These are phyloP conservation scores for Aradus depressus DNA, from an alignment of 2,888 invertebrate genomes.

Conservation along the genomic window DNA sequence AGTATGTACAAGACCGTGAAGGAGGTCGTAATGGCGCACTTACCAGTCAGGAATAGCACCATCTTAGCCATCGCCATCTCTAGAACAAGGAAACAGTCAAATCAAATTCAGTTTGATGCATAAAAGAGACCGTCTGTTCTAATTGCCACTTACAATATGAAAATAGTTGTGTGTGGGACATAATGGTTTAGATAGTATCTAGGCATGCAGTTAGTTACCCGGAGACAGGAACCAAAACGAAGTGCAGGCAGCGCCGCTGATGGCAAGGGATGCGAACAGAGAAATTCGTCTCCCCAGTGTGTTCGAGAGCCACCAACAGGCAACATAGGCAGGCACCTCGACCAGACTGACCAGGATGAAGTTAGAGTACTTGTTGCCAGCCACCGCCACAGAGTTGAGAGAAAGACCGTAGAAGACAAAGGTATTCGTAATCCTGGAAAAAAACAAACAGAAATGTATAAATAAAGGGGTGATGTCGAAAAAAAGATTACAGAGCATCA, in stretches of 20 bases:
- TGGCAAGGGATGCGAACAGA: conserved; percentile 26
- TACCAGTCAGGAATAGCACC: conserved; percentile 37
- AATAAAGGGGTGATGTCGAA: too few relatives aligned
- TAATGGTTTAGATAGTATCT: background rate
- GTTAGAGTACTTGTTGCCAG: conserved; percentile 64
- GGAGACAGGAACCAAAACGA: conserved; percentile 35
- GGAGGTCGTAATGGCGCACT: conserved; percentile 38
- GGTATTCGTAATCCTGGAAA: conserved; percentile 50
- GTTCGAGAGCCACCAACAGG: conserved; percentile 29
- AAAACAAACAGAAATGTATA: background rate
- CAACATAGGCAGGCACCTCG: conserved; percentile 33
- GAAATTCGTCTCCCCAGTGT: conserved; percentile 27
- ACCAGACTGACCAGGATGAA: conserved; percentile 45
- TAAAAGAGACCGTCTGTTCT: too few relatives aligned
- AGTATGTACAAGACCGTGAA: conserved; percentile 38
- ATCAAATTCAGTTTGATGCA: background rate
- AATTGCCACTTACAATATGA: too few relatives aligned
- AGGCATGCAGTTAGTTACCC: conserved; percentile 12
- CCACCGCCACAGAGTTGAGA: conserved; percentile 60
- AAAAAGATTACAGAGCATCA: too few relatives aligned
- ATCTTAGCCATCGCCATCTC: conserved; percentile 30
- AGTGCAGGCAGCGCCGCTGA: conserved; percentile 39
- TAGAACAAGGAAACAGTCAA: conserved; percentile 9
- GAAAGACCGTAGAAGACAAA: conserved; percentile 72
- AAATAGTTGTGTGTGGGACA: too few relatives aligned